Percentiles rank a stretch among this genome's conserved stretches.
phyloP scores from a whole-genome alignment of 2,113 vertebrate genomes.

The Odontesthes bonariensis region DNA sequence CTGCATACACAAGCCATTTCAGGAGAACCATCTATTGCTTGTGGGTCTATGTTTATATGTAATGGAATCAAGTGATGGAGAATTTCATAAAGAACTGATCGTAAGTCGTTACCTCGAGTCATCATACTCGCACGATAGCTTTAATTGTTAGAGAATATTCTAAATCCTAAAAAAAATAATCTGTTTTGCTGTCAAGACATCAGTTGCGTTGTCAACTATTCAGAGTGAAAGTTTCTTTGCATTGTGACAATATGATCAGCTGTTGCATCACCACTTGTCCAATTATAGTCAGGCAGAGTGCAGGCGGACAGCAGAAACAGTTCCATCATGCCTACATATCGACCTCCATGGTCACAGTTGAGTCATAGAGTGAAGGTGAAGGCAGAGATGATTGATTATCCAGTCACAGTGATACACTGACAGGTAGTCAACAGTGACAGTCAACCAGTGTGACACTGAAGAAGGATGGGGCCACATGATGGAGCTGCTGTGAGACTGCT shows the following conservation, averaged over 20 bases:
- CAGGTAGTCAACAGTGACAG: constrained; percentile 36
- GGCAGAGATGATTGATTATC: constrained; percentile 54
- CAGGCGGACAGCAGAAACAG: constrained; percentile 1
- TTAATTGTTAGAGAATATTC: no score
- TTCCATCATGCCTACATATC: constrained; percentile 20
- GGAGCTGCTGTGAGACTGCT: constrained; percentile 7
- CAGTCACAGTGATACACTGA: constrained; percentile 27
- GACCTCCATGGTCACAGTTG: constrained; percentile 32
- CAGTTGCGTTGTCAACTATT: background rate
- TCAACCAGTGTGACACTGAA: constrained; percentile 38
- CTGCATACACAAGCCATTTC: constrained; percentile 24
- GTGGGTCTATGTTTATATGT: background rate
- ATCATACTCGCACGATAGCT: no score
- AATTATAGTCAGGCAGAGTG: constrained; percentile 9
- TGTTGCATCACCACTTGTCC: background rate
- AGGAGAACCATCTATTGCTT: constrained; percentile 38
- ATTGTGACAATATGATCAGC: background rate
- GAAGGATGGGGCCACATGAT: constrained; percentile 8
- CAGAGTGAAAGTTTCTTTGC: background rate
- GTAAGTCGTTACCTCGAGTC: background rate
- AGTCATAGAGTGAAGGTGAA: constrained; percentile 41
- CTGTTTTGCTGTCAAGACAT: background rate
- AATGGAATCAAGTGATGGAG: background rate
- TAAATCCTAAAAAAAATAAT: background rate
- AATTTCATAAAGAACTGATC: background rate